phyloP scores from a whole-genome alignment of 2,888 invertebrate genomes.

The Hyposoter didymator region DNA sequence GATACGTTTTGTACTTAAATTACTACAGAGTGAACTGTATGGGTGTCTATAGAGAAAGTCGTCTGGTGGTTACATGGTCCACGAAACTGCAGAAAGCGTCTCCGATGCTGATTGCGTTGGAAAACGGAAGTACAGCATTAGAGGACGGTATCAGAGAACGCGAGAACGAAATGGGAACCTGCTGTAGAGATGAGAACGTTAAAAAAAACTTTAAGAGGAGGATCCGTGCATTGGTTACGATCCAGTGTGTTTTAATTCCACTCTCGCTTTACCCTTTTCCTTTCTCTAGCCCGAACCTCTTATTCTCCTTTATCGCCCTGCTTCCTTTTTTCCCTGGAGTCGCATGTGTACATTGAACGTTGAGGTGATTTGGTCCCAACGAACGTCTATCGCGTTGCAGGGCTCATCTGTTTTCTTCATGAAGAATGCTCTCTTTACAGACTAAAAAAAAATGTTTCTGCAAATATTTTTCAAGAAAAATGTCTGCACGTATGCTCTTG shows the following conservation, averaged over 20 bases:
- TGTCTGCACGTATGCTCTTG: not conserved
- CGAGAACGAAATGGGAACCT: constrained; percentile 43
- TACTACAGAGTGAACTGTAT: constrained; percentile 50
- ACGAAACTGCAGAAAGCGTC: constrained; percentile 44
- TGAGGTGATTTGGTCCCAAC: not conserved
- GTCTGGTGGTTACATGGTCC: constrained; percentile 25
- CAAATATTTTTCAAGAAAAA: not conserved
- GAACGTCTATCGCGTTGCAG: not conserved
- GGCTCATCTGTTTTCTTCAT: not conserved
- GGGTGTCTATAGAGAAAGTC: constrained; percentile 37
- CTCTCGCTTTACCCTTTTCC: constrained; percentile 44
- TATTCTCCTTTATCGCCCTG: not conserved
- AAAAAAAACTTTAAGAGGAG: constrained; percentile 36
- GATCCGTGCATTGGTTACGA: constrained; percentile 60
- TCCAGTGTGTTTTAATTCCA: constrained; percentile 67
- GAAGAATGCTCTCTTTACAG: not conserved
- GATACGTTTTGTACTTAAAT: constrained; percentile 39
- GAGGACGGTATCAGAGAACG: not conserved
- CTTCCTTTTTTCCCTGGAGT: not conserved
- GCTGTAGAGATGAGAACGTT: constrained; percentile 40
- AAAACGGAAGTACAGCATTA: constrained; percentile 42
- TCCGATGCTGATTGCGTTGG: constrained; percentile 55
- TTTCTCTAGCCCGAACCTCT: constrained; percentile 2
- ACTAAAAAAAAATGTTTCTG: not conserved
- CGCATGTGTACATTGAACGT: not conserved